Evolutionary conservation across 2,888 invertebrate genomes (phyloP).

Genomic region (Pyrgus malvae): DNA sequence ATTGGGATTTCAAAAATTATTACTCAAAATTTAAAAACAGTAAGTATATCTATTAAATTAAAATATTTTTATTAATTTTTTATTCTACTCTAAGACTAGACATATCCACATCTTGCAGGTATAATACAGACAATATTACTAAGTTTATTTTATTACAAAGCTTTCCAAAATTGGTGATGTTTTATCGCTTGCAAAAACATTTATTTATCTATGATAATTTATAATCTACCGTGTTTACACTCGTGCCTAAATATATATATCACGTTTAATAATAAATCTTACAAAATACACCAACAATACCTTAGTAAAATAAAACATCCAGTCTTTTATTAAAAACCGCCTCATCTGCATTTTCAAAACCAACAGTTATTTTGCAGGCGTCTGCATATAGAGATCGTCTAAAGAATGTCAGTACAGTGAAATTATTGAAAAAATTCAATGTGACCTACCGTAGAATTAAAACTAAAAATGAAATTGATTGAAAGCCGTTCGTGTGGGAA

Average conservation of each 20-base stretch:
- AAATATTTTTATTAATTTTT: too few species aligned
- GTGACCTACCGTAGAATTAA: neutral
- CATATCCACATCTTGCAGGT: too few species aligned
- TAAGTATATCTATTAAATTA: too few species aligned
- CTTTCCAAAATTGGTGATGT: constrained; percentile 10
- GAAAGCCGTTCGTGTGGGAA: neutral
- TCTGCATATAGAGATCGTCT: neutral
- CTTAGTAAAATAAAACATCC: constrained; percentile 18
- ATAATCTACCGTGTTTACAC: constrained; percentile 6
- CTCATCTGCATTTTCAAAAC: constrained; percentile 4
- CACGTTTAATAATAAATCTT: neutral
- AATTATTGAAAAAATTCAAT: constrained; percentile 6
- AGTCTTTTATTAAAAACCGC: constrained; percentile 18
- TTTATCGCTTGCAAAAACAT: constrained; percentile 4
- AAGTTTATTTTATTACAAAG: too few species aligned
- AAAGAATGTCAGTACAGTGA: constrained; percentile 5
- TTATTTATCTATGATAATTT: neutral
- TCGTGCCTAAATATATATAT: constrained; percentile 6
- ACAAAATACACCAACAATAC: constrained; percentile 2
- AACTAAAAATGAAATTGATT: constrained; percentile 1
- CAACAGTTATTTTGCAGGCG: constrained; percentile 5
- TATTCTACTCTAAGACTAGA: too few species aligned
- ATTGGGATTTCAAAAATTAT: too few species aligned
- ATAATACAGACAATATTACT: too few species aligned
- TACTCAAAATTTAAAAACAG: too few species aligned